Percentiles rank a stretch among this genome's conserved stretches.
phyloP scores from a whole-genome alignment of 2,113 vertebrate species.

The Lathamus discolor region DNA sequence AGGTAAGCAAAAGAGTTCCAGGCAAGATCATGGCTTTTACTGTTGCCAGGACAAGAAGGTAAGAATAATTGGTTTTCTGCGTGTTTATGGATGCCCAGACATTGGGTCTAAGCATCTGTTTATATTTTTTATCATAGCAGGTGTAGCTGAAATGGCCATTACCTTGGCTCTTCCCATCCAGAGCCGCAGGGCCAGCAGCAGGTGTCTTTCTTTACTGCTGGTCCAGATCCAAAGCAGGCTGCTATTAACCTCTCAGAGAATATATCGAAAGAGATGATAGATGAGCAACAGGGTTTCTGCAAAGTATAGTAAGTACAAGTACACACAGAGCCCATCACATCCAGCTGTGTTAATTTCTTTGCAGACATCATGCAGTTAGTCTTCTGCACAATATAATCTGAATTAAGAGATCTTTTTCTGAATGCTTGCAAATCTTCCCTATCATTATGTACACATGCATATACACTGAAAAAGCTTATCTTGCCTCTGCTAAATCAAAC shows the following conservation, averaged over 20 bases:
- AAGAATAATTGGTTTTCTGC: background rate
- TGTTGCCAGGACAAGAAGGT: background rate
- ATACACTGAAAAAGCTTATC: background rate
- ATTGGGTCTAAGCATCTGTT: background rate
- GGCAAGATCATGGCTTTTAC: background rate
- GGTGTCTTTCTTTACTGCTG: background rate
- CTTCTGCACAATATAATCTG: background rate
- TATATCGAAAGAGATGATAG: background rate
- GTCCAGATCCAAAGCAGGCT: background rate
- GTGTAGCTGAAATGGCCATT: background rate
- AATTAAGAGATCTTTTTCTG: background rate
- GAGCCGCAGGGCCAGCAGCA: background rate
- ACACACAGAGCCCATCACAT: background rate
- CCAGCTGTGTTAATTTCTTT: background rate
- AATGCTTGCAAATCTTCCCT: background rate
- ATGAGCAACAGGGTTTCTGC: background rate
- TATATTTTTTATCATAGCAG: background rate
- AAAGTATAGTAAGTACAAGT: background rate
- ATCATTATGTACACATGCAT: background rate
- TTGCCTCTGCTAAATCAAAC: background rate
- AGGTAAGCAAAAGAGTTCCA: background rate
- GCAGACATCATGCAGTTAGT: background rate
- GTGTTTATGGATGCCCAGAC: background rate
- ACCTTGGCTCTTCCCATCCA: background rate
- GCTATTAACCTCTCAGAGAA: background rate